A percentile compares a stretch with the other conserved stretches of the same genome.
Conservation (phyloP, 2,888 invertebrate genomes). For the Glyphotaelius pellucidus region DNA sequence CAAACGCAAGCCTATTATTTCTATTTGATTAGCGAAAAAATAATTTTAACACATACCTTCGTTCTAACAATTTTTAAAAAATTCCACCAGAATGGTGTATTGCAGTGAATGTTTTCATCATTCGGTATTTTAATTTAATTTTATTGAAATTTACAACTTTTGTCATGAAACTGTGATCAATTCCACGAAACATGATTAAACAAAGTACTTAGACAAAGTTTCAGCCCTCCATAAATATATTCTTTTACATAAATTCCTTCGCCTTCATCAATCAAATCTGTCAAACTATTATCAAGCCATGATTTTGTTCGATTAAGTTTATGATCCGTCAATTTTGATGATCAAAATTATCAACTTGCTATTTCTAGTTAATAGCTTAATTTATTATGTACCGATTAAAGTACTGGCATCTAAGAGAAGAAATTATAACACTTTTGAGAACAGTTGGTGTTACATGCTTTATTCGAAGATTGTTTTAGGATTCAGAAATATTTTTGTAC, state of each 20-base stretch:
- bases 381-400: background rate
- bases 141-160: background rate
- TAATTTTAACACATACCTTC: background rate
- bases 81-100: background rate
- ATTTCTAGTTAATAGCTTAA: background rate
- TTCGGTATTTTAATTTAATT: background rate
- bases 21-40: no score
- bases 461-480: background rate
- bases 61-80: background rate
- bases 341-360: background rate
- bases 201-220: background rate
- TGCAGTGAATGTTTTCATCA: background rate
- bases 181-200: no score
- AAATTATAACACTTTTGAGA: background rate
- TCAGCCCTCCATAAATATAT: background rate
- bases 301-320: background rate
- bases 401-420: background rate
- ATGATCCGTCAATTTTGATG: background rate
- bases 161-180: no score
- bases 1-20: no score
- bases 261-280: background rate
- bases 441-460: background rate
- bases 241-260: background rate
- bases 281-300: background rate
- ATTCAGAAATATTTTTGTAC: no score